Evolutionary conservation across 2,888 invertebrate species (phyloP), one percentile per base, ranked within the genome.

Genomic region (Anodontia alba): DNA sequence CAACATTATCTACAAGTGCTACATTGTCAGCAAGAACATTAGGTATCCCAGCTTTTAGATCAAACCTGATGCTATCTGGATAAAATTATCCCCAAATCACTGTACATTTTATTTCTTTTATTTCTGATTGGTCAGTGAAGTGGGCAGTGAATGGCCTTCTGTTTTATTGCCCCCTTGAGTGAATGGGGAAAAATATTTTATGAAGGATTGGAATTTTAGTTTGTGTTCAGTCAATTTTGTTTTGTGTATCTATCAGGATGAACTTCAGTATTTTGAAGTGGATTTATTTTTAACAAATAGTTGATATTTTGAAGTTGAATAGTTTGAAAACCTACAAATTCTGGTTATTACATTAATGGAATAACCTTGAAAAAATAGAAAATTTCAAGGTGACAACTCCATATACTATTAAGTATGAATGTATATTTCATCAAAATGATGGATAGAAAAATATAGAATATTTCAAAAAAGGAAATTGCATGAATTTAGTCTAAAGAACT

Each of bases 91-190:
- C 62, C 62, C 10, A 62, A 62, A 62, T 62, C 62, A 62, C 62
- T 29, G 17, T 31, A 33, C 62, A 62, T 62, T 62, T 62, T 33
- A 62, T 3, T 33, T 17, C 62, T 62, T 62, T 62, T 33, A 62
- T 33, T 31, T 31, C 20, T 31, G 62, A 62, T 62, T 62, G 62
- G 62, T 62, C 62, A 62, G 33, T 62, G 31, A 33, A 62, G 62
- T 62, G 62, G 33, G 10, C 62, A 62, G 7, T 33, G 62, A 62
- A 62, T 62, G 62, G 31, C 7, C 20, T n/a, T 62, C 29, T 62
- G 29, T 62, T 62, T 62, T 62, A 62, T 62, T 62, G 33, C 62
- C 62, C 62, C 62, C 62, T 62, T 62, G 62, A 62, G 62, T 62
- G 62, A 62, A 62, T 62, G 62, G 62, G 62, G 62, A 33, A 23